Evolutionary conservation across 2,113 vertebrate genomes (phyloP).

Genomic region (Silurus asotus): DNA sequence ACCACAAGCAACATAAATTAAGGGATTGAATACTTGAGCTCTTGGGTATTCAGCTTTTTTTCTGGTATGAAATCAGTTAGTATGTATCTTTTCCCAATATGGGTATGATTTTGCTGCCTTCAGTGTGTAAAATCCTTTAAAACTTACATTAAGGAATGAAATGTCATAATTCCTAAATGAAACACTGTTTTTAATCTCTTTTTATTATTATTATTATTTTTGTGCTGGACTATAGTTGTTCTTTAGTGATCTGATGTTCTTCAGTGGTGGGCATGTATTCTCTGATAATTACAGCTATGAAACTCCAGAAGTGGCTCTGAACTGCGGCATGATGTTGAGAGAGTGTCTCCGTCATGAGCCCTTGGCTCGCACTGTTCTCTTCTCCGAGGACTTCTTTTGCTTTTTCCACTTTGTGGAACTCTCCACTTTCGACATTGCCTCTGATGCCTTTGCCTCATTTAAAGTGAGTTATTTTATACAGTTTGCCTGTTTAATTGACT

Average conservation of each 20-base stretch:
- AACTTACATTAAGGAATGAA: neutral
- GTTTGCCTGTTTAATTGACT: neutral
- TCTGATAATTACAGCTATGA: conserved; percentile 70
- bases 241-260: neutral
- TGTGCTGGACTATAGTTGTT: neutral
- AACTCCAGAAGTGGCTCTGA: conserved; percentile 75
- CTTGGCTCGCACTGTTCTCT: conserved; percentile 73
- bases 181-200: neutral
- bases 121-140: neutral
- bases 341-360: conserved; percentile 80
- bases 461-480: conserved; percentile 62
- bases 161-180: neutral
- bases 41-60: neutral
- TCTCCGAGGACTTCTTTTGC: conserved; percentile 75
- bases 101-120: neutral
- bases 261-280: neutral
- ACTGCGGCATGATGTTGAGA: conserved; percentile 81
- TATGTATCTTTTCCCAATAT: neutral
- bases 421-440: conserved; percentile 80
- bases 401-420: conserved; percentile 79
- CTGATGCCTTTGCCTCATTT: conserved; percentile 80
- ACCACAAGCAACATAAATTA: neutral
- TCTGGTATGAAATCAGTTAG: neutral
- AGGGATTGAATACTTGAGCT: neutral
- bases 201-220: neutral